Percentiles rank a stretch among this genome's conserved stretches.
Conservation (phyloP, 2,113 vertebrate species). For the Arenaria interpres region DNA sequence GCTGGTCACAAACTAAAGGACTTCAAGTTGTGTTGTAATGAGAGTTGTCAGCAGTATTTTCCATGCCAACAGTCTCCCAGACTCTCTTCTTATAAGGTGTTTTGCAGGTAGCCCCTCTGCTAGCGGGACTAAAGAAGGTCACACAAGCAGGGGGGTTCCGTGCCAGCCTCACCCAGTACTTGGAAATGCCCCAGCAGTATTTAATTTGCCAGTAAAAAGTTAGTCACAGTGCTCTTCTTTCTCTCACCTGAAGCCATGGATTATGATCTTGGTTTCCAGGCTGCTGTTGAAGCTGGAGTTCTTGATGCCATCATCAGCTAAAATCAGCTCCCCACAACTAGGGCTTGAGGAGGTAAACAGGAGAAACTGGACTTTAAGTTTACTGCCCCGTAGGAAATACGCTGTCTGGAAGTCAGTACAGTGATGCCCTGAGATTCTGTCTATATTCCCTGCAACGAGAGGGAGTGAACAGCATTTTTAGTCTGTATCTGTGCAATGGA, state of each 20-base stretch:
- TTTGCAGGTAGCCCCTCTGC: neutral
- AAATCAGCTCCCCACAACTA: constrained; percentile 80
- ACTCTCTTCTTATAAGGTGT: neutral
- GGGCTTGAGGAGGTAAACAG: constrained; percentile 79
- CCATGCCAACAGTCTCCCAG: neutral
- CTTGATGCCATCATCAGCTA: constrained; percentile 54
- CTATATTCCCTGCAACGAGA: constrained; percentile 8
- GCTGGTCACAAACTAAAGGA: neutral
- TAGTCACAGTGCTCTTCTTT: neutral
- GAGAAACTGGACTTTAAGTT: constrained; percentile 83
- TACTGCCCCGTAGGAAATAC: constrained; percentile 59
- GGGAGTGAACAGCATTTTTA: neutral
- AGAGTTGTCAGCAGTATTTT: neutral
- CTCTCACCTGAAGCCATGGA: constrained; percentile 95
- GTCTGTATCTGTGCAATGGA: neutral
- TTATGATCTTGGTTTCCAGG: constrained; percentile 86
- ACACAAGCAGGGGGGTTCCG: neutral
- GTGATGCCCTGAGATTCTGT: neutral
- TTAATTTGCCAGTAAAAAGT: neutral
- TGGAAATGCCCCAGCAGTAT: neutral
- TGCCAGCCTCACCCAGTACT: neutral
- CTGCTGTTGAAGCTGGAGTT: constrained; percentile 80
- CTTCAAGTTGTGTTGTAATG: neutral
- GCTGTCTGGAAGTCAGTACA: constrained; percentile 77
- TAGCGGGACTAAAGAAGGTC: neutral